Conservation (phyloP, 2,888 invertebrate genomes). For the Eucera pruinosa region DNA sequence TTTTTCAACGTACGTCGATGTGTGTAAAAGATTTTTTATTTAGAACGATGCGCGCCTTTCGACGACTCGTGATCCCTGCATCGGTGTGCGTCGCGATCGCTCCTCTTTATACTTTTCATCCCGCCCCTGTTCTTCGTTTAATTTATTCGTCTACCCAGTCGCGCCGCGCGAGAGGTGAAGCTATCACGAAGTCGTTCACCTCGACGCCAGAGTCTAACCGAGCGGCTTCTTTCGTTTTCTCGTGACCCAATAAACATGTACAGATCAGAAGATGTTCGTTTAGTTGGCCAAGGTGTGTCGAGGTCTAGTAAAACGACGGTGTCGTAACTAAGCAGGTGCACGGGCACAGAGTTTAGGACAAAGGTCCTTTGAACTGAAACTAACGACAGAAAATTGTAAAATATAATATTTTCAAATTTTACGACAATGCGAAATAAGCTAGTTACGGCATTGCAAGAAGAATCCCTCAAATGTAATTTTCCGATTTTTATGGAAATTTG, state of each 20-base stretch:
- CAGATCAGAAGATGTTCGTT: slow-evolving; percentile 12
- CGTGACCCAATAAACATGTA: slow-evolving; percentile 3
- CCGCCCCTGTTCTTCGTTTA: neutral
- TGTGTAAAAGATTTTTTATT: slow-evolving; percentile 32
- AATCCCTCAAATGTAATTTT: too few species aligned
- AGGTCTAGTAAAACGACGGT: too few species aligned
- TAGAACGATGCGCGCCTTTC: slow-evolving; percentile 26
- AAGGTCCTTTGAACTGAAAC: too few species aligned
- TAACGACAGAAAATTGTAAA: too few species aligned
- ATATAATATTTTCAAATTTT: too few species aligned
- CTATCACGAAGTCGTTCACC: neutral
- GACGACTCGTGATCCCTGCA: neutral
- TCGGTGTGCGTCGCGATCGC: neutral
- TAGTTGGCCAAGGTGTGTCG: slow-evolving; percentile 21
- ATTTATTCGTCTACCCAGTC: slow-evolving; percentile 12
- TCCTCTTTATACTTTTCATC: neutral
- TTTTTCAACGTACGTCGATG: slow-evolving; percentile 42
- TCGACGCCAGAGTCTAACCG: neutral
- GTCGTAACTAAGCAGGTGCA: too few species aligned
- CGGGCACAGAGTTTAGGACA: too few species aligned
- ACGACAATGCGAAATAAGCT: too few species aligned
- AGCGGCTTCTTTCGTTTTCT: neutral
- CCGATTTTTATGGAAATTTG: too few species aligned
- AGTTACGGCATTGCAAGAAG: too few species aligned
- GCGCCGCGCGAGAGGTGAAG: too few species aligned